Evolutionary conservation across 2,797 vertebrate genomes (phyloP).

Genomic region (Tiaroga cobitis): DNA sequence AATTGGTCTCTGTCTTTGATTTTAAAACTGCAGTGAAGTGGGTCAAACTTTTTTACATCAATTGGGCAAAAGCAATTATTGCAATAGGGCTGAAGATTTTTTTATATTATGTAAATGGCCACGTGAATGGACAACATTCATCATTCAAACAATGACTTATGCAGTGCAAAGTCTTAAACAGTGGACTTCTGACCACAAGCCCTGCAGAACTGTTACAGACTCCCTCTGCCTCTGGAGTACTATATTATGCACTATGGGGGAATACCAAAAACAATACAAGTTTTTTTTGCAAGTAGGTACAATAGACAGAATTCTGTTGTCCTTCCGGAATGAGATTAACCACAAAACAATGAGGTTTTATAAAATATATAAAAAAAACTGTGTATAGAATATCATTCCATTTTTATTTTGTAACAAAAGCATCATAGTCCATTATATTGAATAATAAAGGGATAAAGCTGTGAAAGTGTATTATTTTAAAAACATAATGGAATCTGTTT

Average conservation of each 20-base stretch:
- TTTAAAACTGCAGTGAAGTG: neutral
- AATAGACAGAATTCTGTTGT: conserved; percentile 34
- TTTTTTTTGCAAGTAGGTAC: conserved; percentile 17
- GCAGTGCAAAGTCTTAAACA: neutral
- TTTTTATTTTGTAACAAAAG: conserved; percentile 56
- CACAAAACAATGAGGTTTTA: conserved; percentile 31
- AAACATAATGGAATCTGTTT: neutral
- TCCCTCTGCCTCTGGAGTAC: conserved; percentile 33
- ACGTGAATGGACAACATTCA: conserved; percentile 15
- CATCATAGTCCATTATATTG: conserved; percentile 58
- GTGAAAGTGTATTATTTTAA: conserved; percentile 1
- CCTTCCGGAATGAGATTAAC: neutral
- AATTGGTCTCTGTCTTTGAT: conserved; percentile 31
- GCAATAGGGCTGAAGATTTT: conserved; percentile 37
- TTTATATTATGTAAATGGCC: neutral
- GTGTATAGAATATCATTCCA: conserved; percentile 47
- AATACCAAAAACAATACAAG: conserved; percentile 46
- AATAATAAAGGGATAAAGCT: conserved; percentile 55
- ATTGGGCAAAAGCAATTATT: conserved; percentile 3
- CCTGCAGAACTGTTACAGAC: neutral
- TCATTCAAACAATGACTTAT: conserved; percentile 36
- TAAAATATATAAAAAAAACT: conserved; percentile 13
- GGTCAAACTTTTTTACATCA: neutral
- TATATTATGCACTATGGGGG: conserved; percentile 55
- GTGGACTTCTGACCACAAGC: neutral